Conservation (phyloP, 2,797 vertebrate species). For the Clarias platycephalus region DNA sequence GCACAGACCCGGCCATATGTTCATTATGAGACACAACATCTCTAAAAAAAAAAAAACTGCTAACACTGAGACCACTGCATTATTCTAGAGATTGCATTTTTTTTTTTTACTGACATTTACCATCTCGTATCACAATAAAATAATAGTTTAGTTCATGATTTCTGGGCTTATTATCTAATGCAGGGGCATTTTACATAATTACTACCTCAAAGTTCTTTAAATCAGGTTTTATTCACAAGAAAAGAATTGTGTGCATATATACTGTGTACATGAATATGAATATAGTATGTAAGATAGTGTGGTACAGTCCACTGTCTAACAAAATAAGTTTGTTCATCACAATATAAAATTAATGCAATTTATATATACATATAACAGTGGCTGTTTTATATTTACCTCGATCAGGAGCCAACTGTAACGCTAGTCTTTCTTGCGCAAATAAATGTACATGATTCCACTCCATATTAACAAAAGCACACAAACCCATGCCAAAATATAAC, state of each 20-base stretch:
- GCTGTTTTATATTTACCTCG: not conserved
- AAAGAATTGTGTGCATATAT: not conserved
- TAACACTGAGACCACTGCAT: not conserved
- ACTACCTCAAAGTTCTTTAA: not conserved
- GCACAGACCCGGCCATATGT: conserved; percentile 40
- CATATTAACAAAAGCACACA: conserved; percentile 81
- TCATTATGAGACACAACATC: conserved; percentile 12
- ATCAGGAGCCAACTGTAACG: not conserved
- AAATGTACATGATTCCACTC: conserved; percentile 83
- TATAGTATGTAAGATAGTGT: not conserved
- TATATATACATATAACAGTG: not conserved
- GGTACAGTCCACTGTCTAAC: not conserved
- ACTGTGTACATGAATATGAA: not conserved
- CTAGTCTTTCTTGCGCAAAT: conserved; percentile 83
- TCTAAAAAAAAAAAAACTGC: not conserved
- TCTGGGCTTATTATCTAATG: not conserved
- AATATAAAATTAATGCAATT: conserved; percentile 3
- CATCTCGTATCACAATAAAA: not conserved
- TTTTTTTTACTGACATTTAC: not conserved
- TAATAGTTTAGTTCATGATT: not conserved
- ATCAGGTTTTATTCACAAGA: conserved; percentile 43
- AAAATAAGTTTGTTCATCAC: not conserved
- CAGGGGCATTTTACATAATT: not conserved
- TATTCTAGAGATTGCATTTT: not conserved
- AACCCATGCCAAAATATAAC: conserved; percentile 84